These are phyloP conservation scores for Turdus rufiventris DNA, from an alignment of 2,113 vertebrate species.

Conservation along the genomic window DNA sequence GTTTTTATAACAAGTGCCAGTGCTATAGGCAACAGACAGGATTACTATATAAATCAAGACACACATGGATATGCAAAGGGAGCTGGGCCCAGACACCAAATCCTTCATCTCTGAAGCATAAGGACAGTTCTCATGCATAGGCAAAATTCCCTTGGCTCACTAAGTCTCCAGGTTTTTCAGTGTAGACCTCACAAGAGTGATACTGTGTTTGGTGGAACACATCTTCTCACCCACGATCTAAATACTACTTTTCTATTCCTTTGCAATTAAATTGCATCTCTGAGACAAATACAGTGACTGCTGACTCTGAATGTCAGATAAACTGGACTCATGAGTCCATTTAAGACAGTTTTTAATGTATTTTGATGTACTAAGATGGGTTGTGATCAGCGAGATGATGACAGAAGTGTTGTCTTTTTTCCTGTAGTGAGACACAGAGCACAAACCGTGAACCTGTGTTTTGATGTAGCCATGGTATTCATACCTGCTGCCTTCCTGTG, in stretches of 20 bases:
- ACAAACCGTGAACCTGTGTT: background rate
- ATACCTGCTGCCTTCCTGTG: background rate
- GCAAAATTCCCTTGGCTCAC: background rate
- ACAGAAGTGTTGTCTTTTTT: background rate
- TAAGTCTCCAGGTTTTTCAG: background rate
- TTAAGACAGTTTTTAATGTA: background rate
- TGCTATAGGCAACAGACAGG: background rate
- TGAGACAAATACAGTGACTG: background rate
- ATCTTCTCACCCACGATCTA: background rate
- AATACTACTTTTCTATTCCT: background rate
- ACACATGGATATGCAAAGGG: background rate
- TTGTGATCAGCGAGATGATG: background rate
- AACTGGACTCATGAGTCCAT: background rate
- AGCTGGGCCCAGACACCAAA: background rate
- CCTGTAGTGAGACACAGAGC: background rate
- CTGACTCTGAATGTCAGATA: background rate
- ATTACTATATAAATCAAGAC: conserved; percentile 1
- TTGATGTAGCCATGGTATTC: background rate
- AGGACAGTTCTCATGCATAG: background rate
- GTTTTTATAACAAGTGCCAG: background rate
- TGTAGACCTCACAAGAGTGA: background rate
- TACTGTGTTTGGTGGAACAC: background rate
- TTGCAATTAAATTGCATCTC: background rate
- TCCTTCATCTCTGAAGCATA: background rate
- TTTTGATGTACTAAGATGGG: background rate